Evolutionary conservation across 1,140 invertebrate species (phyloP).

Genomic region (Drusus annulatus): DNA sequence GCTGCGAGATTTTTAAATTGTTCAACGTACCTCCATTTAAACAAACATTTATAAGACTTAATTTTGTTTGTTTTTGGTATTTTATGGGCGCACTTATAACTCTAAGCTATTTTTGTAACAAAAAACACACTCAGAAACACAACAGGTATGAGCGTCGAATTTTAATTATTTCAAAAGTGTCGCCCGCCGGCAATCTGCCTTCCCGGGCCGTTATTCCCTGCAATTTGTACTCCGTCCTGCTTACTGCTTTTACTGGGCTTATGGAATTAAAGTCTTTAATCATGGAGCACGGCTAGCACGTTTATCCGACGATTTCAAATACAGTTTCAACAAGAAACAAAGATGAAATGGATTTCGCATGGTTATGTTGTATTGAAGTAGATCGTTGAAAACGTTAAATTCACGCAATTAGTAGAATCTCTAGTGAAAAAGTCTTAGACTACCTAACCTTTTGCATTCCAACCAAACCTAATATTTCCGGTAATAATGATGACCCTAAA

Average conservation of each 20-base stretch:
- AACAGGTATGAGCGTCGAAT: slow-evolving; percentile 17
- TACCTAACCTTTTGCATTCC: no score
- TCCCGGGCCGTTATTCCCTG: neutral
- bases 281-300: slow-evolving; percentile 12
- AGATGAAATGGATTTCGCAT: neutral
- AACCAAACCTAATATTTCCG: no score
- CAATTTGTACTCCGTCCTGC: neutral
- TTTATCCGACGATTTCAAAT: slow-evolving; percentile 13
- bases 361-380: neutral
- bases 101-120: neutral
- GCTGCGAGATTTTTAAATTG: no score
- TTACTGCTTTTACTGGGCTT: neutral
- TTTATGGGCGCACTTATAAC: no score
- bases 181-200: slow-evolving; percentile 33
- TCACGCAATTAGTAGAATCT: no score
- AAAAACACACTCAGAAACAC: neutral
- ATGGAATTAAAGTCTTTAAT: slow-evolving; percentile 49
- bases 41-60: no score
- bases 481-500: no score
- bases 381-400: no score
- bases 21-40: no score
- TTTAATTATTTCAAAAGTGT: slow-evolving; percentile 48
- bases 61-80: no score
- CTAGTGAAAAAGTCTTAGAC: no score
- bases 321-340: neutral